Conservation (phyloP, 2,113 vertebrate species). For the Triplophysa rosa region DNA sequence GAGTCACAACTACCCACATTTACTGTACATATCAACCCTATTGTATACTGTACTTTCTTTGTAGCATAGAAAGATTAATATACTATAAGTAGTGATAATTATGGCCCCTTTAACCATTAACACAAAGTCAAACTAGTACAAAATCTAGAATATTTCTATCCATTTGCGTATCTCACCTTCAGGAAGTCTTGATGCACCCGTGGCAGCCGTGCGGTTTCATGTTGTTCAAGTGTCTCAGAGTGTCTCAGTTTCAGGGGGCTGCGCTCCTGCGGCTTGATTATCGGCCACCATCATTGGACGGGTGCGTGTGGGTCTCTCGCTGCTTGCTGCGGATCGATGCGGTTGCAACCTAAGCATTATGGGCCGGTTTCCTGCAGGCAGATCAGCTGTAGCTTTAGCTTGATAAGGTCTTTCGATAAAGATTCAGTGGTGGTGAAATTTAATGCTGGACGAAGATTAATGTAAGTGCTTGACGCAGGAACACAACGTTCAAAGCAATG, state of each 20-base stretch:
- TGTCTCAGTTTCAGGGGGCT: slow-evolving; percentile 9
- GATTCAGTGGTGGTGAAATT: slow-evolving; percentile 24
- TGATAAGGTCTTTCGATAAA: slow-evolving; percentile 3
- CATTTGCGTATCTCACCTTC: background rate
- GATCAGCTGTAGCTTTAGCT: background rate
- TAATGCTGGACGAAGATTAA: slow-evolving; percentile 20
- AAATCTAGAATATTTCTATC: background rate
- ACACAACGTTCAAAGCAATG: background rate
- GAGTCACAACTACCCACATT: too few relatives aligned
- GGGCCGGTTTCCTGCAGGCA: slow-evolving; percentile 3
- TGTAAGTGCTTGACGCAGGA: background rate
- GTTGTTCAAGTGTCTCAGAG: background rate
- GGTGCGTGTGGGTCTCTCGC: background rate
- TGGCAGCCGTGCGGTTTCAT: background rate
- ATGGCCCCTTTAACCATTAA: too few relatives aligned
- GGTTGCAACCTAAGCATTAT: slow-evolving; percentile 24
- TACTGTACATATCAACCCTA: too few relatives aligned
- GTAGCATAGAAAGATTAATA: too few relatives aligned
- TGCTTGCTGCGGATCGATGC: slow-evolving; percentile 14
- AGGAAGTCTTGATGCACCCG: background rate
- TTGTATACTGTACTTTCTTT: too few relatives aligned
- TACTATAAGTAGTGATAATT: too few relatives aligned
- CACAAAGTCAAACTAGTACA: background rate
- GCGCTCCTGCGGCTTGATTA: background rate
- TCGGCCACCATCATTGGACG: background rate